Conservation (phyloP, 2,113 vertebrate species). For the Platichthys stellatus region DNA sequence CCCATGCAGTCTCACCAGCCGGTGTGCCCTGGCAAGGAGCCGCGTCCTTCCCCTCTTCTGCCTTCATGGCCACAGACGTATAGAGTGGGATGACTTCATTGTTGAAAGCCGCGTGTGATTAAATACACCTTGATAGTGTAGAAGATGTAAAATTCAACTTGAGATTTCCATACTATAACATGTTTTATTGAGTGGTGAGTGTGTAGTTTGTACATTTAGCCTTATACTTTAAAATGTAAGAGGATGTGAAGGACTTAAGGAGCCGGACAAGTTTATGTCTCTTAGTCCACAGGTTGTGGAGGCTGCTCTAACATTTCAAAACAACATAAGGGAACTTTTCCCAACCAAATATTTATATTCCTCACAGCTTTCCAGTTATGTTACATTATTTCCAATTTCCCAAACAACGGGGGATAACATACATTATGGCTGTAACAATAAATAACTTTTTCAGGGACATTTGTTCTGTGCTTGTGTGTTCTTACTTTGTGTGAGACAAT, state of each 20-base stretch:
- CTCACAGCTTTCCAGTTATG: too few species aligned
- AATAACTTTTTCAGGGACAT: slow-evolving; percentile 11
- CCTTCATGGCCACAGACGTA: slow-evolving; percentile 53
- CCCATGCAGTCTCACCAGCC: slow-evolving; percentile 73
- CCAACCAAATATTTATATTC: too few species aligned
- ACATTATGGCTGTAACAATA: slow-evolving; percentile 37
- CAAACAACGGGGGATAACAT: slow-evolving; percentile 1
- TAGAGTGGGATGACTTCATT: slow-evolving; percentile 63
- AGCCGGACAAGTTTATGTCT: too few species aligned
- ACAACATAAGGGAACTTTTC: neutral
- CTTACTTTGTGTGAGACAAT: slow-evolving; percentile 42
- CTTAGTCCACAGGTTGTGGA: neutral
- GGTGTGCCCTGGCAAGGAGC: slow-evolving; percentile 71
- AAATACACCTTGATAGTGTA: slow-evolving; percentile 26
- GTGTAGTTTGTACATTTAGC: neutral
- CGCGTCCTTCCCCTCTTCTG: slow-evolving; percentile 74
- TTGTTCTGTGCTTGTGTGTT: slow-evolving; percentile 45
- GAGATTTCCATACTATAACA: neutral
- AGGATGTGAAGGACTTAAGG: too few species aligned
- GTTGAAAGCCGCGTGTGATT: slow-evolving; percentile 35
- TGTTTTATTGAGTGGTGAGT: neutral
- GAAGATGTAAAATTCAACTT: slow-evolving; percentile 6
- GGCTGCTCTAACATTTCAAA: slow-evolving; percentile 1
- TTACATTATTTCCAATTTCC: too few species aligned
- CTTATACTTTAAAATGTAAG: too few species aligned